Evolutionary conservation across 2,113 vertebrate genomes (phyloP).

Genomic region (Hystrix cristata): DNA sequence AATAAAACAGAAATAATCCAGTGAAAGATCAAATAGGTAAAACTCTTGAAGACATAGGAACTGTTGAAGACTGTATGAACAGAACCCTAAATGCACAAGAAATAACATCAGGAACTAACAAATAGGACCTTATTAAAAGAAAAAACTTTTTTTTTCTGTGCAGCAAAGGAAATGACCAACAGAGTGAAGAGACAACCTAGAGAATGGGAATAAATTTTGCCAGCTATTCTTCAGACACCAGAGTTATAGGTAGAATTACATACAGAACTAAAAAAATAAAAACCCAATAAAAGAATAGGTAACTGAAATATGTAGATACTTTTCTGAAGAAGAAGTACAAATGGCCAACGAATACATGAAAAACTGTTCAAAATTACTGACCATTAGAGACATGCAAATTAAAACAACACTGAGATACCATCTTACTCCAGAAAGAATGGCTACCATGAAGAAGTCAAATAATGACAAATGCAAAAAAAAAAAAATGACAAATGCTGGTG

Average conservation of each 20-base stretch:
- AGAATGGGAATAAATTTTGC: background rate
- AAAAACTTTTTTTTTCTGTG: background rate
- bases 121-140: background rate
- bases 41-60: background rate
- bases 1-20: background rate
- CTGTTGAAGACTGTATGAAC: background rate
- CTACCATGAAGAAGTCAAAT: background rate
- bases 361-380: background rate
- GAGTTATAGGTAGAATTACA: background rate
- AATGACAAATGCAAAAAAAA: background rate
- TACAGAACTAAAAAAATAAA: background rate
- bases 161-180: background rate
- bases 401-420: background rate
- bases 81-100: background rate
- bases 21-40: background rate
- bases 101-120: background rate
- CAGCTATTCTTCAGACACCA: background rate
- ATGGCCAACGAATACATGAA: background rate
- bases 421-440: background rate
- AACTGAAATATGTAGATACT: background rate
- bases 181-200: background rate
- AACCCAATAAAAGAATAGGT: background rate
- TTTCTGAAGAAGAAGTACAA: background rate
- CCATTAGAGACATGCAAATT: background rate
- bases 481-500: background rate